Evolutionary conservation across 2,113 vertebrate species (phyloP), one percentile per base, ranked within the genome.

Genomic region (Atlantisia rogersi): DNA sequence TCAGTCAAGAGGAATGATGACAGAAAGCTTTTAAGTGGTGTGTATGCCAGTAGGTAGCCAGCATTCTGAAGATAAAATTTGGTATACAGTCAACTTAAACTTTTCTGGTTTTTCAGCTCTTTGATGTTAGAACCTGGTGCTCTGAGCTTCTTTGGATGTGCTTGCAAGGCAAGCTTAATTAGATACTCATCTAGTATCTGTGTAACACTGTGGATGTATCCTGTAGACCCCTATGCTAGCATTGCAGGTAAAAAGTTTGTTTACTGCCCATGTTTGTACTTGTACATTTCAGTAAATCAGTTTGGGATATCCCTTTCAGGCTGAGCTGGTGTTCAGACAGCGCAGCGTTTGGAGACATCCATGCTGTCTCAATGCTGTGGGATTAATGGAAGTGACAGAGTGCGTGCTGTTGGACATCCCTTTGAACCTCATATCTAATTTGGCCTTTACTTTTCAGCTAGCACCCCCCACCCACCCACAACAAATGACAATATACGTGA

Each of bases 401-500:
- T 39, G 58, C 18, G 1, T 19, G 26, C 40, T 71, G 48, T 48
- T 84, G 28, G 74, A 24, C 56, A 56, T 82, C 17, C 9, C 65
- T 75, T 68, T 59, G 48, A 87, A 82, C 56, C 20, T 86, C 10
- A 3, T 12, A 28, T 19, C 44, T 69, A 26, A 60, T 70, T 78
- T 63, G 9, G 28, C 26, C 24, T 39, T 59, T 84, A 69, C 48
- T 53, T 42, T 76, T 79, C 44, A 56, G 2, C 86, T 65, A 62
- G 63, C 31, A 24, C 8, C 3, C 12, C 1, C 1, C 15, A 16
- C 14, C 18, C 12, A 11, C 11, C 10, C 21, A 4, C 3, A 1
- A 19, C 77, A 44, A 83, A 46, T 44, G 67, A 70, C 20, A 35
- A 5, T n/a, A 3, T 79, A 40, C 2, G 8, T 75, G 55, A 60